Conservation (phyloP, 2,113 vertebrate genomes). For the Coracopsis vasa region DNA sequence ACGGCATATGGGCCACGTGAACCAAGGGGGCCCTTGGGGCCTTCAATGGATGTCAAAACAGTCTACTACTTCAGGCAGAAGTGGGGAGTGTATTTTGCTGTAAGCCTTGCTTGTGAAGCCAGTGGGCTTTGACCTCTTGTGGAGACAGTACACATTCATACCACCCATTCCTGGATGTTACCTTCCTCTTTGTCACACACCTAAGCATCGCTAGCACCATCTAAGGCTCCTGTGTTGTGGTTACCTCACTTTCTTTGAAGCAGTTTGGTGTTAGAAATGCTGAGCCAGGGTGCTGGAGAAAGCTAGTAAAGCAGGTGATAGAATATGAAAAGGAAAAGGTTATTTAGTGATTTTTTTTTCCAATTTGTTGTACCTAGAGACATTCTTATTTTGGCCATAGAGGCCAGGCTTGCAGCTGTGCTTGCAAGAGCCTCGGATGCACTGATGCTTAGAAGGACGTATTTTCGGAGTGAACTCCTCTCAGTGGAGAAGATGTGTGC, state of each 20-base stretch:
- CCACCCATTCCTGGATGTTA: neutral
- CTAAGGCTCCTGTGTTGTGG: neutral
- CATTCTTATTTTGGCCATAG: neutral
- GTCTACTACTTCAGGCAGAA: neutral
- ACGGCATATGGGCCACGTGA: accelerated
- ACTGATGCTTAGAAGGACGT: neutral
- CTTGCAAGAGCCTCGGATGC: neutral
- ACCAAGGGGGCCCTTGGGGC: neutral
- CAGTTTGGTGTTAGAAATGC: neutral
- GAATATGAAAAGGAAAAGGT: neutral
- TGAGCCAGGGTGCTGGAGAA: neutral
- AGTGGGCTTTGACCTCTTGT: neutral
- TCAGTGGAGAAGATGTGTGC: neutral
- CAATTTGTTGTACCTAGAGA: neutral
- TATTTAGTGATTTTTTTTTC: neutral
- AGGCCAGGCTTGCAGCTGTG: neutral
- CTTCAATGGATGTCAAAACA: neutral
- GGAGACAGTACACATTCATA: accelerated
- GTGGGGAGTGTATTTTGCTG: neutral
- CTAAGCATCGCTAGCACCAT: neutral
- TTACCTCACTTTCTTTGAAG: neutral
- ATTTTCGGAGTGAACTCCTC: neutral
- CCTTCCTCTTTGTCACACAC: neutral
- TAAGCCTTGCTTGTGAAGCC: neutral
- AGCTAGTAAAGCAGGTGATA: neutral